Base-by-base conservation (phyloP, 2,797 vertebrate species). In the Phalloptychus januarius region DNA sequence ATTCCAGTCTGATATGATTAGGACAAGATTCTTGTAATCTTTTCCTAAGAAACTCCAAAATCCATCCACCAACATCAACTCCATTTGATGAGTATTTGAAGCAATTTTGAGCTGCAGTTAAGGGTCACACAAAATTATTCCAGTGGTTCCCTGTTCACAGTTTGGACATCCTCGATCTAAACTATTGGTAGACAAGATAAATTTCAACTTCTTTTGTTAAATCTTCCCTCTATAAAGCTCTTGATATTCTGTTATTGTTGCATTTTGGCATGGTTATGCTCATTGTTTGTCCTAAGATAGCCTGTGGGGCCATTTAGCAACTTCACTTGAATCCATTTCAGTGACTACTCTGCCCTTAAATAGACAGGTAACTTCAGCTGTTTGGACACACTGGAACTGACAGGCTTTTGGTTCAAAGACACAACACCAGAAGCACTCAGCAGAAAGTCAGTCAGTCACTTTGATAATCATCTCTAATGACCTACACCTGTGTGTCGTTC, bases 401-500 rank as follows among this genome's bases (percentile, higher is more conserved):
- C 5, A 63, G 56, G 54, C 40, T 61, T 44, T 63, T 45, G 40
- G 31, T 58, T 61, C 73, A 74, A 61, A 73, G 20, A 72, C 46
- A 7, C 71, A 15, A 52, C 71, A 23, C 4, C 48, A 20, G 7
- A 18, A 13, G 3, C 52, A 15, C 46, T 52, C 18, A 25, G 46
- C 31, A 36, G 72, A 52, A 72, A 73, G 50, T 40, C 36, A 38
- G 33, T 42, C 50, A 75, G 48, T 61, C 54, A 76, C 40, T 80
- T 83, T 74, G 58, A 80, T 86, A 58, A 85, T 85, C 36, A 79
- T 76, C 80, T 82, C 56, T 84, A 83, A 84, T 72, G 80, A 78
- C 77, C 72, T 77, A 69, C 76, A 74, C 83, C 78, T 83, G 78
- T 38, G 80, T 48, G 67, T 52, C 15, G 3, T 40, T 80, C 74